These are phyloP conservation scores for Pseudoips prasinana DNA, from an alignment of 2,888 invertebrate species.

Conservation along the genomic window DNA sequence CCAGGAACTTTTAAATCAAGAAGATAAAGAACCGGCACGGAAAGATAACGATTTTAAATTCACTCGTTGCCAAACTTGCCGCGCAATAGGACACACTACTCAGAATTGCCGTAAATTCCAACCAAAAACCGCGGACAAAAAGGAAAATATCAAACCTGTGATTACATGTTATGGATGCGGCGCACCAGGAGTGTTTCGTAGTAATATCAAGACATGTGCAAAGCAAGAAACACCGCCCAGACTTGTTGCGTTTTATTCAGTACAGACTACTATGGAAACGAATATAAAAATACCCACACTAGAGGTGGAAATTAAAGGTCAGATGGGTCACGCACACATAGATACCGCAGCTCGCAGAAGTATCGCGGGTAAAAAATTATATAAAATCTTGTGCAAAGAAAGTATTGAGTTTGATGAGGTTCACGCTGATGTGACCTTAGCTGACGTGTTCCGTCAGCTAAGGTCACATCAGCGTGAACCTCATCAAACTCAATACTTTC, in stretches of 20 bases:
- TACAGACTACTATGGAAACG: not conserved
- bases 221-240: constrained; percentile 2
- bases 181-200: no score
- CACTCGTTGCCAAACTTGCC: no score
- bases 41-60: no score
- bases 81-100: not conserved
- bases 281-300: constrained; percentile 1
- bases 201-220: no score
- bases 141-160: not conserved
- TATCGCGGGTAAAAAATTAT: constrained; percentile 2
- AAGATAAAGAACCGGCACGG: not conserved
- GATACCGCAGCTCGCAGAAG: constrained; percentile 1
- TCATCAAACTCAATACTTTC: no score
- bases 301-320: no score
- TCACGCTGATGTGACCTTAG: no score
- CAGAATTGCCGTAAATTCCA: constrained; percentile 1
- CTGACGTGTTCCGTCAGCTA: no score
- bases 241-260: not conserved
- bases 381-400: constrained; percentile 1
- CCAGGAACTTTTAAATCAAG: not conserved
- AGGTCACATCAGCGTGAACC: no score
- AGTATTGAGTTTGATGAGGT: no score
- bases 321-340: not conserved
- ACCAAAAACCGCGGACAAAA: not conserved
- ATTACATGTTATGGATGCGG: no score